Base-by-base conservation (phyloP, 2,888 invertebrate genomes). In the Pristionchus exspectatus region DNA sequence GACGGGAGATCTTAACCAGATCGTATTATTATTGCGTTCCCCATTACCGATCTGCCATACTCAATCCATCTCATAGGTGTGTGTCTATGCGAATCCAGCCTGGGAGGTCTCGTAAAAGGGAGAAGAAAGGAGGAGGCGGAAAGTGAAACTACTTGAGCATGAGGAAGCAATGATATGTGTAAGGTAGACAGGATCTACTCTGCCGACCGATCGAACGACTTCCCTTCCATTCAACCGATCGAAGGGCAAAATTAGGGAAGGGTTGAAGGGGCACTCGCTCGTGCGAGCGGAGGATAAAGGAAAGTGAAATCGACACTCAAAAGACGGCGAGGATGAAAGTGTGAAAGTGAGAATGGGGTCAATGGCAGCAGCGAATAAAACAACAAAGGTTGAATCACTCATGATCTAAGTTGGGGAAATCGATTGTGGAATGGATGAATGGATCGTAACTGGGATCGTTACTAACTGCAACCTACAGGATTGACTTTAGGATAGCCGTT, bases 1-100 rank as follows among this genome's bases (percentile, higher is more conserved):
- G 92, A 92, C 18, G 94, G 94, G 59, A 93, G 90, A 54, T 92
- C 95, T 91, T 69, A 59, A 89, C 84, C 30, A 59, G 59, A 85
- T 56, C 84, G 59, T 50, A 59, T 59, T 85, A 85, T 56, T 85
- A n/a, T 69, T n/a, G 38, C 9, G 24, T 72, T 72, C 72, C 72
- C 30, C 38, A 74, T 74, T 74, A 74, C 59, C 59, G 30, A 59
- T 85, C 33, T 59, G 56, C 59, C 84, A 85, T 59, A 56, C 33
- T 85, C 84, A n/a, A 30, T 72, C 74, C 74, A 33, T 74, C 38
- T 33, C 38, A 33, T 4, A 21, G 16, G 84, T 38, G 14, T 54
- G 83, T 50, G n/a, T 54, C 16, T 30, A 74, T 50, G 50, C 81
- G 44, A 81, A 81, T 81, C 81, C 81, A 81, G 81, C 24, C 81